These are phyloP conservation scores for Trochalopteron elliotii DNA, from an alignment of 2,113 vertebrate genomes.

Conservation along the genomic window DNA sequence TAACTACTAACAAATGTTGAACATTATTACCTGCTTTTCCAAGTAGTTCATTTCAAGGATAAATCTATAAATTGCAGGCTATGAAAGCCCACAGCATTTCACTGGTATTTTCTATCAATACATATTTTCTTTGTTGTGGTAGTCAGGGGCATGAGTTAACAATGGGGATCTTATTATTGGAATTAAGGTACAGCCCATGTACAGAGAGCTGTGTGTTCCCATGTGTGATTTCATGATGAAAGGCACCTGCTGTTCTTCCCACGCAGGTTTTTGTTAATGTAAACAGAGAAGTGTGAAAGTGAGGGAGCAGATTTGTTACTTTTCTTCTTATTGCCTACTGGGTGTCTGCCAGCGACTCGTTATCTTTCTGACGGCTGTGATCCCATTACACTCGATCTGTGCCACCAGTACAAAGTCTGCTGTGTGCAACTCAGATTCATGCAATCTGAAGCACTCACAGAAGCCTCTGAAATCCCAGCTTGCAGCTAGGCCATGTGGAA, in stretches of 20 bases:
- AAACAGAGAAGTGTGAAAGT: not conserved
- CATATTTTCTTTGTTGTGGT: not conserved
- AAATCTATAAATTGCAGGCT: not conserved
- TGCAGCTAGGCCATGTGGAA: not conserved
- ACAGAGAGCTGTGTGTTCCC: not conserved
- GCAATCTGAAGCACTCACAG: not conserved
- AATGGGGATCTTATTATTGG: not conserved
- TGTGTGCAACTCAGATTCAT: not conserved
- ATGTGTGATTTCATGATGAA: not conserved
- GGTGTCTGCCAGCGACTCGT: not conserved
- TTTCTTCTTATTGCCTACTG: not conserved
- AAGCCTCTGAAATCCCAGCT: not conserved
- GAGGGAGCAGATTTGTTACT: not conserved
- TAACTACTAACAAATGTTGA: not conserved
- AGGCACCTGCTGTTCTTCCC: not conserved
- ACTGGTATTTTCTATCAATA: not conserved
- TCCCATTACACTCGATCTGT: not conserved
- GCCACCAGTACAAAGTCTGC: not conserved
- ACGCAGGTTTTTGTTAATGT: not conserved
- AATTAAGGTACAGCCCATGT: not conserved
- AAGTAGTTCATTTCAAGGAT: not conserved
- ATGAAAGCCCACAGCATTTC: not conserved
- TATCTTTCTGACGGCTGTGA: not conserved
- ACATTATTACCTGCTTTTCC: not conserved
- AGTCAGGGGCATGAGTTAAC: not conserved